Evolutionary conservation across 2,888 invertebrate species (phyloP), one percentile per base, ranked within the genome.

Genomic region (Agonopterix arenella): DNA sequence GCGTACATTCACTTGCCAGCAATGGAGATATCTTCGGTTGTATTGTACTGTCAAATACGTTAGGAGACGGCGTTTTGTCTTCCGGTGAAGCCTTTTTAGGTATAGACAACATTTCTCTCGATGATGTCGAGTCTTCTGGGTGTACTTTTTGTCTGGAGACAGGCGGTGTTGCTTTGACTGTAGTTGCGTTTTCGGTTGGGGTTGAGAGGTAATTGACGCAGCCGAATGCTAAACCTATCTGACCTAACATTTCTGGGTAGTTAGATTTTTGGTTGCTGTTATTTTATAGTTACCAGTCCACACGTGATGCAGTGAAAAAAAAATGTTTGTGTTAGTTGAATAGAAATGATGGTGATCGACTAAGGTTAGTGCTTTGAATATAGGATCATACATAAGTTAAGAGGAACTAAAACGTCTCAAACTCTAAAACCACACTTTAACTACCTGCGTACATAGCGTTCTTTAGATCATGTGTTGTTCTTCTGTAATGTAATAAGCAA

Each of bases 191-290:
- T 51, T 80, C 80, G 54, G 68, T 66, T 28, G 82, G 78, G 11
- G 86, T 80, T 16, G 89, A 77, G 28, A 90, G 60, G 61, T 90
- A 90, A 68, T 90, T 90, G 50, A 90, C 89, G 75, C 89, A 89
- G 49, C 90, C 90, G 72, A 90, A 89, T 4, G 90, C 90, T 46
- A 90, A 70, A 4, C 90, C 90, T 64, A 90, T 90, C 64, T 90
- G 90, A 8, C 90, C 90, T 54, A 90, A 76, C 90, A 90, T 90
- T 65, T 90, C 90, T 13, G 90, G 89, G 60, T 90, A 90, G 73
- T 89, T 90, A 2, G 89, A 88, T 60, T 84, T 89, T 68, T 88
- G 88, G 61, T 84, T 89, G 73, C 90, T 90, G 69, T 68, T 57
- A 48, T 50, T 38, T 28, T 56, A 52, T 59, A 60, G 53, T 54